Conservation (phyloP, 2,797 vertebrate genomes). For the Leptodactylus fallax region DNA sequence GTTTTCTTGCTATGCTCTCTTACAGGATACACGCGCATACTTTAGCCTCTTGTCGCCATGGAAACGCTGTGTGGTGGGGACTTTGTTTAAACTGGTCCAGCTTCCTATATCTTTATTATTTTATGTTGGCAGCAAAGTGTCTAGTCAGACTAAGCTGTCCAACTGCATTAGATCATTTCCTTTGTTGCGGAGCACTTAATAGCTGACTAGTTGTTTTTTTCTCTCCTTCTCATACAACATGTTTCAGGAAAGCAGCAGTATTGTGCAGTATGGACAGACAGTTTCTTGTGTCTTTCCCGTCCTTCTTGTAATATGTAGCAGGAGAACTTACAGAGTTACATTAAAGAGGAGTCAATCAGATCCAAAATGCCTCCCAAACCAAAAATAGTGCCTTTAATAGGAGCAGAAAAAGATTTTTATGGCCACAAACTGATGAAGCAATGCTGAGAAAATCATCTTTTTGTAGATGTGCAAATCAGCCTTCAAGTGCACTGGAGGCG, state of each 20-base stretch:
- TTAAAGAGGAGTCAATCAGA: no score
- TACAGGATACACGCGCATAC: conserved; percentile 36
- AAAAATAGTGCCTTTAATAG: no score
- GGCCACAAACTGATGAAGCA: no score
- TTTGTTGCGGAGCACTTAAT: conserved; percentile 65
- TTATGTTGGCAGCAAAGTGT: conserved; percentile 62
- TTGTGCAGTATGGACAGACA: conserved; percentile 51
- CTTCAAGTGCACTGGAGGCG: no score
- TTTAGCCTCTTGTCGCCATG: conserved; percentile 36
- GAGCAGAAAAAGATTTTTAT: no score
- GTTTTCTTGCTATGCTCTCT: conserved; percentile 32
- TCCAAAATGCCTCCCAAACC: no score
- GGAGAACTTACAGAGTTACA: no score
- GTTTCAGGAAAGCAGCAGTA: conserved; percentile 60
- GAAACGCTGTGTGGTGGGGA: conserved; percentile 58
- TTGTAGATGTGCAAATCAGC: no score
- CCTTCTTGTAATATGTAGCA: not conserved
- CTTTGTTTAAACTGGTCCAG: conserved; percentile 60
- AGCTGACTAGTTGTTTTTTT: conserved; percentile 65
- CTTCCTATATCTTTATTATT: conserved; percentile 63
- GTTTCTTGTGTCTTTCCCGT: conserved; percentile 7
- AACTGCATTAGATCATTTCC: conserved; percentile 68
- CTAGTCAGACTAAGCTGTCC: conserved; percentile 59
- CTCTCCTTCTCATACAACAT: conserved; percentile 52
- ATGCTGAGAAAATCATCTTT: no score